phyloP scores from a whole-genome alignment of 2,888 invertebrate species.

The Ptilodon capucinus region DNA sequence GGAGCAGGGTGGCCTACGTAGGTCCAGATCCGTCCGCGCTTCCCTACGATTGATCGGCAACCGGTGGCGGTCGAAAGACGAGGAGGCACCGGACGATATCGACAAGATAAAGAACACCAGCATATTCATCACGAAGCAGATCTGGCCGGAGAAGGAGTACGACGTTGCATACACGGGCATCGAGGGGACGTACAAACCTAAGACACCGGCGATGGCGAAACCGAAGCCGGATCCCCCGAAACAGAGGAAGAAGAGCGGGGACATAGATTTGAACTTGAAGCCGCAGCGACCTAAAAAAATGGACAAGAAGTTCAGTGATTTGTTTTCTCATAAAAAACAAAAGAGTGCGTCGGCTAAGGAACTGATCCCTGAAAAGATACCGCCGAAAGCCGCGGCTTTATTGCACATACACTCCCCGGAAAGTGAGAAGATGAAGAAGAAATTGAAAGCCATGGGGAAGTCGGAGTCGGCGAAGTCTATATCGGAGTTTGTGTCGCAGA shows the following conservation, averaged over 20 bases:
- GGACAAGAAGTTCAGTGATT: constrained; percentile 76
- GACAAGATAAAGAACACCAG: constrained; percentile 63
- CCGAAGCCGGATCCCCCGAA: constrained; percentile 60
- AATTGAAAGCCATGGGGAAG: constrained; percentile 65
- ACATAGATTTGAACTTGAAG: constrained; percentile 69
- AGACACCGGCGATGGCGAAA: constrained; percentile 75
- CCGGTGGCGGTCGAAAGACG: constrained; percentile 81
- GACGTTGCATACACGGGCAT: constrained; percentile 70
- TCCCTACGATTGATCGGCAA: constrained; percentile 86
- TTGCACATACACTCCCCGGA: constrained; percentile 81
- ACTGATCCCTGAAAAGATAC: constrained; percentile 76
- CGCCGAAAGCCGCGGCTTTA: constrained; percentile 84
- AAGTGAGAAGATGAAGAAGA: constrained; percentile 62
- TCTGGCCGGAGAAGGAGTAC: constrained; percentile 72
- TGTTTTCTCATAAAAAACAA: constrained; percentile 74
- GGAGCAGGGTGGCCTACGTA: constrained; percentile 79
- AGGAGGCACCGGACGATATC: constrained; percentile 56
- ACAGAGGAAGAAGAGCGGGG: constrained; percentile 68
- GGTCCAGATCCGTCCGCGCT: constrained; percentile 87
- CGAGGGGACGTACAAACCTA: constrained; percentile 74
- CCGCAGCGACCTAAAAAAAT: constrained; percentile 65
- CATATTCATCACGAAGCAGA: constrained; percentile 63
- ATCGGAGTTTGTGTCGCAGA: constrained; percentile 51
- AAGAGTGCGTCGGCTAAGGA: constrained; percentile 74
- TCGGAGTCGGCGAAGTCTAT: constrained; percentile 69